Evolutionary conservation across 2,888 invertebrate species (phyloP), one percentile per base, ranked within the genome.

Genomic region (Neria commutata): DNA sequence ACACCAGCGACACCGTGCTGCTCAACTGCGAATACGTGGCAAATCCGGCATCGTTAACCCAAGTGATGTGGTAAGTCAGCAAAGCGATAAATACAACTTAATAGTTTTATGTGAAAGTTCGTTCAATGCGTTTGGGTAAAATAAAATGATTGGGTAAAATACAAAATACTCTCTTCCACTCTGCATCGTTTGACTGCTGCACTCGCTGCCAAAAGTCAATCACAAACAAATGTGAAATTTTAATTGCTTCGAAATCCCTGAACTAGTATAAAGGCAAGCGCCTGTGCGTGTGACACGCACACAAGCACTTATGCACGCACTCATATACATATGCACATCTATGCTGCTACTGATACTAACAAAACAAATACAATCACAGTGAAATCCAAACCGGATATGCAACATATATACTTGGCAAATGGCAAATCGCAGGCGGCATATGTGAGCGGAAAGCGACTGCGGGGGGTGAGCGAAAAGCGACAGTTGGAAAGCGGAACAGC

Each of bases 1-100:
- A 91, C 69, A 95, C 94, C 80, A 88, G 89, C 14, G 85, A 87
- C 33, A 88, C 89, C 67, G 86, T 92, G 47, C 83, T 91, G 37
- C 85, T 95, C 53, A 87, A 88, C 66, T 95, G 95, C 80, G 87
- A 88, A 70, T 94, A 93, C 77, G 89, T 90, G 66, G 92, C 95
- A 57, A 95, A 95, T 83, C 95, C 95, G 0, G 89, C 91, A 23
- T 86, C 90, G 10, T 83, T 95, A 29, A 86, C 84, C 49, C 86
- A 86, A 65, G 92, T 92, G 51, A 85, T 87, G 70, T 95, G 95
- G 95, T 94, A 75, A 79, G 78, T 76, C 14, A 37, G 14, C 16
- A 19, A 19, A 4, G n/a, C n/a, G n/a, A 10, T 14, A 8, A 11
- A 8, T 29, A 8, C 11, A 8, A 11, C 11, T 29, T 29, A 8